Percentiles rank a stretch among this genome's conserved stretches.
These are phyloP conservation scores for Hyles vespertilio DNA, from an alignment of 1,140 invertebrate genomes.

Conservation along the genomic window DNA sequence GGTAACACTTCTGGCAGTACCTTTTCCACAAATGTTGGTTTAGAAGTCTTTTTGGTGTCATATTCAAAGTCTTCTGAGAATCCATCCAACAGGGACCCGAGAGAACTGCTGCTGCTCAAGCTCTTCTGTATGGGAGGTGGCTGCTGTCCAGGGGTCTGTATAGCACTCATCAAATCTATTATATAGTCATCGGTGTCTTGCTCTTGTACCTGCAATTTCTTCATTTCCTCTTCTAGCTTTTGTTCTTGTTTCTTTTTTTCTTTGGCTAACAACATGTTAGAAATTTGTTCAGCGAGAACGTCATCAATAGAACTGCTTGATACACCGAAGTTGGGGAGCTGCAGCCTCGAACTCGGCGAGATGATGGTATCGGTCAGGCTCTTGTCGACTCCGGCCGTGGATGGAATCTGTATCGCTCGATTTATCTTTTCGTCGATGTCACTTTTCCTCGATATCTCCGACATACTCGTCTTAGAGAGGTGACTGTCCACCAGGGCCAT, in stretches of 20 bases:
- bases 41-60: slow-evolving; percentile 10
- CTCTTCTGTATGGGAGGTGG: slow-evolving; percentile 15
- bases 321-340: slow-evolving; percentile 30
- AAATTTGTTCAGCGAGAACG: slow-evolving; percentile 47
- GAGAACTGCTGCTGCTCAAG: slow-evolving; percentile 43
- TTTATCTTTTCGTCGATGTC: too few species aligned
- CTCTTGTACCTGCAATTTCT: slow-evolving; percentile 28
- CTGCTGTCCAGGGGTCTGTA: slow-evolving; percentile 25
- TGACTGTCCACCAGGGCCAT: slow-evolving; percentile 55
- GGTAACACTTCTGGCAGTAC: slow-evolving; percentile 27
- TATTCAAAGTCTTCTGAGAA: slow-evolving; percentile 31
- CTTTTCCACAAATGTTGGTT: slow-evolving; percentile 19
- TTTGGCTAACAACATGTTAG: slow-evolving; percentile 56
- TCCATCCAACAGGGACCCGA: slow-evolving; percentile 42
- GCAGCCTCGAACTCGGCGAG: slow-evolving; percentile 22
- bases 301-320: slow-evolving; percentile 43
- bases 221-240: slow-evolving; percentile 34
- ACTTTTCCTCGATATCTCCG: too few species aligned
- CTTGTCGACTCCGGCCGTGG: neutral
- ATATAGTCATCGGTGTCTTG: slow-evolving; percentile 16
- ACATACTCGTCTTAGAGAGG: slow-evolving; percentile 31
- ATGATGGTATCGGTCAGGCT: slow-evolving; percentile 30
- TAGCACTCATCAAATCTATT: slow-evolving; percentile 50
- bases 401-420: slow-evolving; percentile 1
- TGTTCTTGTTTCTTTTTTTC: slow-evolving; percentile 41